Evolutionary conservation across 2,797 vertebrate species (phyloP).

Genomic region (Harpagifer antarcticus): DNA sequence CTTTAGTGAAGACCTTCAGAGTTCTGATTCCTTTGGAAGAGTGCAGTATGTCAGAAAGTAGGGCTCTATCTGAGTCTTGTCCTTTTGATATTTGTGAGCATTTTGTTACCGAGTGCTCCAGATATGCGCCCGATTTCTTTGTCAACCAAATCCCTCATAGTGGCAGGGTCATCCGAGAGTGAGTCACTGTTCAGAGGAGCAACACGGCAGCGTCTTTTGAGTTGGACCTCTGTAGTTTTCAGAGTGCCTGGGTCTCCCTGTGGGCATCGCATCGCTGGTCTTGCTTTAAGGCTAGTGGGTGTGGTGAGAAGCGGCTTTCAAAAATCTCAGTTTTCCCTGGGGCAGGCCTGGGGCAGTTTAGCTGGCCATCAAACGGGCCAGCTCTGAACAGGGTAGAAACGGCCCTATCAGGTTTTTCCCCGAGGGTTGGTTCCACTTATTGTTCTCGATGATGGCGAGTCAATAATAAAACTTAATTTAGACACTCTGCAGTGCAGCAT

Average conservation of each 20-base stretch:
- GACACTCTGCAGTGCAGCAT: constrained; percentile 31
- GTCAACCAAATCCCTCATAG: constrained; percentile 54
- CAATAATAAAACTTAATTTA: constrained; percentile 63
- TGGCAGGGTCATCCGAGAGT: constrained; percentile 39
- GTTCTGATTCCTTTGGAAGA: constrained; percentile 24
- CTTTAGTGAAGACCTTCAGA: constrained; percentile 14
- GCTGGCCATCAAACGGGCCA: constrained; percentile 75
- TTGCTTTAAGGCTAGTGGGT: constrained; percentile 65
- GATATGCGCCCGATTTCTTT: constrained; percentile 45
- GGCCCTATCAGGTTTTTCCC: constrained; percentile 64
- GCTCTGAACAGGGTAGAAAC: constrained; percentile 67
- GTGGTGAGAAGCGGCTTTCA: constrained; percentile 71
- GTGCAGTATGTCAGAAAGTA: constrained; percentile 10
- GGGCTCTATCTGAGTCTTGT: constrained; percentile 16
- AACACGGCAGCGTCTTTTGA: constrained; percentile 54
- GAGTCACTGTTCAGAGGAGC: constrained; percentile 51
- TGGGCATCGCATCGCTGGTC: constrained; percentile 61
- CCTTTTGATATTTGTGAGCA: constrained; percentile 55
- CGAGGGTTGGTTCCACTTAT: constrained; percentile 53
- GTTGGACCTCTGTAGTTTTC: constrained; percentile 60
- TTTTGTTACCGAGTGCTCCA: constrained; percentile 45
- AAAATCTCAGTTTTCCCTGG: constrained; percentile 68
- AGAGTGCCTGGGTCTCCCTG: constrained; percentile 58
- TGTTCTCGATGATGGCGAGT: constrained; percentile 61
- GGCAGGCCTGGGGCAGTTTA: constrained; percentile 73